phyloP scores from a whole-genome alignment of 2,888 invertebrate species.

The Parascotia fuliginaria region DNA sequence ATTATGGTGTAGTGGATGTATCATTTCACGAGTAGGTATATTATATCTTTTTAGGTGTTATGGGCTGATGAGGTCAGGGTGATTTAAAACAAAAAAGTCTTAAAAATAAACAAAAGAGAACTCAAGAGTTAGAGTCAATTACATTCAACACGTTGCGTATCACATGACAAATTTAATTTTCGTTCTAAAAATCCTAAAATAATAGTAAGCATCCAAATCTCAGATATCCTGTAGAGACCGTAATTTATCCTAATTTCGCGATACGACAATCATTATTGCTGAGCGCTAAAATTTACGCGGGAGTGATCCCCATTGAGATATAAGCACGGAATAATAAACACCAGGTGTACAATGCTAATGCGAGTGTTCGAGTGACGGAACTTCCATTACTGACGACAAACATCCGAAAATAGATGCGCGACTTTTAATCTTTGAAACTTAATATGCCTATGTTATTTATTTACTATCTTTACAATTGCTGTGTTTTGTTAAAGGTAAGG shows the following conservation, averaged over 20 bases:
- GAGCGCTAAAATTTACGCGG: conserved; percentile 48
- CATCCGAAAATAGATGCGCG: conserved; percentile 4
- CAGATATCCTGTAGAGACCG: neutral
- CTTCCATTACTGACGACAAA: conserved; percentile 31
- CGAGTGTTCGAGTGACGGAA: conserved; percentile 34
- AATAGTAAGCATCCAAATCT: neutral
- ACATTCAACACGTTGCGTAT: too few species aligned
- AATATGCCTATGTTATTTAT: neutral
- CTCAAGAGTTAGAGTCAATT: too few species aligned
- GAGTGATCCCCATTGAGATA: conserved; percentile 48
- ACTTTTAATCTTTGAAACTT: neutral
- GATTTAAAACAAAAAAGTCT: too few species aligned
- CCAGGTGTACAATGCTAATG: conserved; percentile 54
- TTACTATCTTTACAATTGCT: neutral
- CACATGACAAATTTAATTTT: too few species aligned
- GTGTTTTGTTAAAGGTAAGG: neutral
- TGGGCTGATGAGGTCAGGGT: too few species aligned
- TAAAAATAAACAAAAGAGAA: too few species aligned
- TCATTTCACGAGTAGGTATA: too few species aligned
- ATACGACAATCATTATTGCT: conserved; percentile 28
- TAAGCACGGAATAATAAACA: conserved; percentile 51
- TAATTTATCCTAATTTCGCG: conserved; percentile 12
- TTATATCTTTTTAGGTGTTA: too few species aligned
- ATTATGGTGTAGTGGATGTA: too few species aligned
- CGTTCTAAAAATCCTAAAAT: neutral